Percentiles rank a stretch among this genome's conserved stretches.
Conservation (phyloP, 2,888 invertebrate genomes). For the Villa cingulata region DNA sequence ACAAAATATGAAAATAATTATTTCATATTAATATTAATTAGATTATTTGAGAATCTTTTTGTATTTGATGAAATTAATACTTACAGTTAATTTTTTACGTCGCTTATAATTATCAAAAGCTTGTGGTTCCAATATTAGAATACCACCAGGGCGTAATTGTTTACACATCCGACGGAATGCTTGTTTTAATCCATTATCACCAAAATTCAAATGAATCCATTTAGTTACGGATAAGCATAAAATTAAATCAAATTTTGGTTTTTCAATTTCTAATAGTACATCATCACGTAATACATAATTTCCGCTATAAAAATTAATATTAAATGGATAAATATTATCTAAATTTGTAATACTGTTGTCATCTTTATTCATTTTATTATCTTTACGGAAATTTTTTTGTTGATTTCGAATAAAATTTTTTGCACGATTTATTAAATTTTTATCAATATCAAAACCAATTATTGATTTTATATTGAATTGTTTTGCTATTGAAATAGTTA, state of each 20-base stretch:
- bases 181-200: constrained; percentile 68
- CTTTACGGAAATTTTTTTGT: constrained; percentile 5
- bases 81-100: constrained; percentile 50
- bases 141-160: constrained; percentile 64
- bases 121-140: constrained; percentile 70
- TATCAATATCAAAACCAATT: constrained; percentile 74
- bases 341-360: constrained; percentile 17
- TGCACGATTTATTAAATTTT: constrained; percentile 44
- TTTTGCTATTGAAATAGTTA: constrained; percentile 63
- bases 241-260: constrained; percentile 68
- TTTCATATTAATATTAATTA: neutral
- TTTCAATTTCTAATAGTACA: constrained; percentile 52
- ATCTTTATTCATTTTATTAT: constrained; percentile 9
- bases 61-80: constrained; percentile 24
- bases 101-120: constrained; percentile 64
- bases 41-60: neutral
- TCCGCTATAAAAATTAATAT: constrained; percentile 60
- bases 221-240: constrained; percentile 77
- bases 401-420: constrained; percentile 15
- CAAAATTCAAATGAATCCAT: constrained; percentile 84
- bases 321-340: constrained; percentile 53
- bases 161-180: constrained; percentile 65
- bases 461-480: constrained; percentile 55
- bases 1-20: neutral
- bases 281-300: constrained; percentile 73